A percentile compares a stretch with the other conserved stretches of the same genome.
These are phyloP conservation scores for Numenius arquata DNA, from an alignment of 2,113 vertebrate species.

Conservation along the genomic window DNA sequence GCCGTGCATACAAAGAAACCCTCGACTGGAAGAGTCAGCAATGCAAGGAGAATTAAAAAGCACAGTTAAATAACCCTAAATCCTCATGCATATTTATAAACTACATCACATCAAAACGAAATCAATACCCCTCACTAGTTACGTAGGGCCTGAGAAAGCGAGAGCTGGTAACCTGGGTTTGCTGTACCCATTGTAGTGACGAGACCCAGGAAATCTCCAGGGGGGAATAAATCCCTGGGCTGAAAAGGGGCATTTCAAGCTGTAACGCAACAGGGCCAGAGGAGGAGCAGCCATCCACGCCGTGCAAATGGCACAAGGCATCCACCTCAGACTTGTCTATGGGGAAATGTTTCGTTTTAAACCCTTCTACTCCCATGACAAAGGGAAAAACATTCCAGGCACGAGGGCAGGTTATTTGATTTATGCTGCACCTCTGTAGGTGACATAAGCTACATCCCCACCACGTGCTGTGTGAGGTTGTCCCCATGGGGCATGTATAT, in stretches of 20 bases:
- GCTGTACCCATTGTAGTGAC: background rate
- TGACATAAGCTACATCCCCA: background rate
- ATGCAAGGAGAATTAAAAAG: constrained; percentile 74
- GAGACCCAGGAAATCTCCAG: background rate
- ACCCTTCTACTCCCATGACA: background rate
- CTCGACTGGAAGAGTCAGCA: constrained; percentile 66
- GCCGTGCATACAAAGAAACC: constrained; percentile 67
- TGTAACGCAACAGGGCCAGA: background rate
- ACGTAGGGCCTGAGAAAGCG: constrained; percentile 16
- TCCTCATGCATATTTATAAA: constrained; percentile 80
- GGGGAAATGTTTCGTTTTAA: background rate
- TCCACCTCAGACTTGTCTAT: background rate
- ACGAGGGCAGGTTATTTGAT: background rate
- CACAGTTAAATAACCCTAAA: constrained; percentile 69
- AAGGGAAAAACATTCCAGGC: background rate
- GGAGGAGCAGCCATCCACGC: background rate
- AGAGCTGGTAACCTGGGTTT: constrained; percentile 3
- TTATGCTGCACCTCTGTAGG: background rate
- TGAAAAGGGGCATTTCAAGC: background rate
- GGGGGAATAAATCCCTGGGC: background rate
- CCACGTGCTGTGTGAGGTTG: background rate
- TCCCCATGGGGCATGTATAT: accelerated
- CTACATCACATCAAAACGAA: constrained; percentile 59
- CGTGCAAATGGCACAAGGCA: accelerated
- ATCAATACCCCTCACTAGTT: constrained; percentile 70